These are phyloP conservation scores for Eulemur rufifrons DNA, from an alignment of 2,113 vertebrate species.

Conservation along the genomic window DNA sequence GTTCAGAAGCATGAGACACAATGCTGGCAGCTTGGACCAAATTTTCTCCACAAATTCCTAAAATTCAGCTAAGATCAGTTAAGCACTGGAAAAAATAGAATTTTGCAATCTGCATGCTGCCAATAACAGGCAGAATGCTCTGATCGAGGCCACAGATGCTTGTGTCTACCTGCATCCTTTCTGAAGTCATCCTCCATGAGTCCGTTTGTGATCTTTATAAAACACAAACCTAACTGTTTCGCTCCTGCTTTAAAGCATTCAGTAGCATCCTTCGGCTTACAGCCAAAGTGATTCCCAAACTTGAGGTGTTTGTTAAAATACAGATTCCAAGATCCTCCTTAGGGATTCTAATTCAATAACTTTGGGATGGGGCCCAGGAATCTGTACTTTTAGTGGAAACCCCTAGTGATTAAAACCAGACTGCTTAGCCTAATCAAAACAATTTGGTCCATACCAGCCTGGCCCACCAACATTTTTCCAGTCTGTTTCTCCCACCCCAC, in stretches of 20 bases:
- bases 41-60: neutral
- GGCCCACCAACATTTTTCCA: neutral
- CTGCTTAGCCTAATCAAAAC: neutral
- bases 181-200: neutral
- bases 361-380: neutral
- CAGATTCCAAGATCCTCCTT: neutral
- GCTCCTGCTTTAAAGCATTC: neutral
- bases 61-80: neutral
- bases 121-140: neutral
- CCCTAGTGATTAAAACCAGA: neutral
- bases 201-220: neutral
- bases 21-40: neutral
- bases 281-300: neutral
- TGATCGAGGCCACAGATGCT: neutral
- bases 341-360: constrained; percentile 16
- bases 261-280: neutral
- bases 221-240: neutral
- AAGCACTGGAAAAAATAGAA: neutral
- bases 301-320: constrained; percentile 46
- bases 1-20: neutral
- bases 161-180: neutral
- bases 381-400: neutral
- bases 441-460: neutral
- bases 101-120: neutral
- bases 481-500: neutral